Conservation (phyloP, 2,797 vertebrate genomes). For the Anolis apletophallus region DNA sequence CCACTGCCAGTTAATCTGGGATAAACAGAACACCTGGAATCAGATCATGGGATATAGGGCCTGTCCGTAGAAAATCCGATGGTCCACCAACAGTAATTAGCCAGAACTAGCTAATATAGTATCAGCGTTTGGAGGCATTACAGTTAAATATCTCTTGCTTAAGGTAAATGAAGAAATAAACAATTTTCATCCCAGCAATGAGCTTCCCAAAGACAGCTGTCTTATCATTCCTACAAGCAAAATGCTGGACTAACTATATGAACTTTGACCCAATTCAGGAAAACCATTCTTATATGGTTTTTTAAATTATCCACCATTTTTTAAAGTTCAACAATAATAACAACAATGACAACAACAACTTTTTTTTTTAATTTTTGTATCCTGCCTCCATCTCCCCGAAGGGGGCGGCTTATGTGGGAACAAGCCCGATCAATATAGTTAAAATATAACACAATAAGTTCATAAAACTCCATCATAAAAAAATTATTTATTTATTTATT, state of each 20-base stretch:
- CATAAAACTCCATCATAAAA: too few relatives aligned
- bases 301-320: background rate
- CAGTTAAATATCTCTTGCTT: background rate
- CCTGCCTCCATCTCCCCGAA: too few relatives aligned
- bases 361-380: too few relatives aligned
- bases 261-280: background rate
- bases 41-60: too few relatives aligned
- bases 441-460: too few relatives aligned
- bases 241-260: background rate
- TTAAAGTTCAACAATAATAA: too few relatives aligned
- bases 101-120: background rate
- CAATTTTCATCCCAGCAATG: background rate
- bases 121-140: background rate
- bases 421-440: too few relatives aligned
- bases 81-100: background rate
- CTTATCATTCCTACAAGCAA: background rate
- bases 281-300: background rate
- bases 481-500: too few relatives aligned
- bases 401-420: too few relatives aligned
- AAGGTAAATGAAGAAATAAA: background rate
- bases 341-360: too few relatives aligned
- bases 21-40: too few relatives aligned
- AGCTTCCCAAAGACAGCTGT: background rate
- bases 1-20: too few relatives aligned
- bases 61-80: background rate